Evolutionary conservation across 2,888 invertebrate species (phyloP), one percentile per base, ranked within the genome.

Genomic region (Mesorhabditis sp.): DNA sequence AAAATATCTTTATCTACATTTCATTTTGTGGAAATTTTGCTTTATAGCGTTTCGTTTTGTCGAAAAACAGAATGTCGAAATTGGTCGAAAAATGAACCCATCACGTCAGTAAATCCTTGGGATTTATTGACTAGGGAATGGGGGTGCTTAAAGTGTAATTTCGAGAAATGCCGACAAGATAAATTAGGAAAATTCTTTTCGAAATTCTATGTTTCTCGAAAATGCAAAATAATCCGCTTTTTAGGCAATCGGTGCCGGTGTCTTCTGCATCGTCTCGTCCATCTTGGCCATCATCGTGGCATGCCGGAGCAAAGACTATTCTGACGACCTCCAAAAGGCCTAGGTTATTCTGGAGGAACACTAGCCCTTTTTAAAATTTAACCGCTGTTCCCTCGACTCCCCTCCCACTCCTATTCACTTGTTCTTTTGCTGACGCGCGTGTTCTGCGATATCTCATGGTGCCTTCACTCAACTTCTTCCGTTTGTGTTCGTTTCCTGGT

Each of bases 291-390:
- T 73, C 64, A 66, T 71, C 66, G 69, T 69, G 62, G 71, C 71
- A 62, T 65, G 74, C 43, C 71, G 71, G 58, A 72, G 72, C 43
- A 72, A 73, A 4, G 71, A 72, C 41, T 80, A 80, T 67, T 65
- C 73, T 0, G 77, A 78, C 69, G 80, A 80, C 66, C 78, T 80
- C 67, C 80, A 80, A 68, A 80, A 80, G 67, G 68, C 74, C 2
- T 79, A 69, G 72, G 45, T 1, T 5, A 44, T 5, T 3, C 44
- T 63, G 15, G 41, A 50, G 4, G 28, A 66, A 43, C 44, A 42
- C 45, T n/a, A n/a, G 42, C 43, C 15, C 3, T 13, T 42, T 28
- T 61, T 42, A 10, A 65, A 15, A 10, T 7, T 43, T 65, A n/a
- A 28, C 45, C 43, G 7, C 6, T 6, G 15, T 62, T 43, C 43